Conservation (phyloP, 2,888 invertebrate species). For the Drosophila setosimentum region DNA sequence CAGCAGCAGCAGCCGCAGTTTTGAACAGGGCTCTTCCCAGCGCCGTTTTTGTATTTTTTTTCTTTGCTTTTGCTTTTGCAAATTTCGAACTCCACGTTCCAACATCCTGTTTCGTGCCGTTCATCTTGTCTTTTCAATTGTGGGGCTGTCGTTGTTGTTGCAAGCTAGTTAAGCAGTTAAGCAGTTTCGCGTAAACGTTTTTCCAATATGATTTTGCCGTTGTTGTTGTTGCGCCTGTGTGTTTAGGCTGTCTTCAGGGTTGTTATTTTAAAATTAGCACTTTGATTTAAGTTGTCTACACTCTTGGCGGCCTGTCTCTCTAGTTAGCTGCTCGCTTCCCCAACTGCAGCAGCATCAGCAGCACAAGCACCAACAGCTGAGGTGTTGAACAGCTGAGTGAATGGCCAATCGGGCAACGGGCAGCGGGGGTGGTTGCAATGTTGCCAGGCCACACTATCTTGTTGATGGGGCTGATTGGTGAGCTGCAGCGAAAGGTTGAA, state of each 20-base stretch:
- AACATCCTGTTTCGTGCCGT: slow-evolving; percentile 80
- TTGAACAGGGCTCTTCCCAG: slow-evolving; percentile 36
- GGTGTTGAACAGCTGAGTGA: slow-evolving; percentile 75
- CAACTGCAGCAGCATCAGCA: slow-evolving; percentile 26
- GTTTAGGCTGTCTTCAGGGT: slow-evolving; percentile 79
- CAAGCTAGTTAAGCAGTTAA: slow-evolving; percentile 80
- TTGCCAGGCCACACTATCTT: slow-evolving; percentile 28
- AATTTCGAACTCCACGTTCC: slow-evolving; percentile 77
- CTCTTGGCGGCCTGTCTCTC: slow-evolving; percentile 75
- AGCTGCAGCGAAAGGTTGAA: slow-evolving; percentile 54
- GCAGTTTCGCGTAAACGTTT: slow-evolving; percentile 80
- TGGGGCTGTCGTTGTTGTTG: slow-evolving; percentile 71
- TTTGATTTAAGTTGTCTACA: slow-evolving; percentile 82
- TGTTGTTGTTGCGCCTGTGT: slow-evolving; percentile 62
- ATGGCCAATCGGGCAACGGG: slow-evolving; percentile 56
- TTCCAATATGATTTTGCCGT: slow-evolving; percentile 71
- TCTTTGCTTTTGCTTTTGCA: slow-evolving; percentile 51
- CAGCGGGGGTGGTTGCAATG: slow-evolving; percentile 36
- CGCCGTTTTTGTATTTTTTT: slow-evolving; percentile 40
- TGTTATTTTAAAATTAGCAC: slow-evolving; percentile 81
- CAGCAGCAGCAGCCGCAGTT: slow-evolving; percentile 9
- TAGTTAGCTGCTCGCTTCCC: slow-evolving; percentile 39
- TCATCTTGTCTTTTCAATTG: slow-evolving; percentile 79
- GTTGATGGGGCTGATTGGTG: slow-evolving; percentile 69
- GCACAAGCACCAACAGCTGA: slow-evolving; percentile 54